A percentile compares a stretch with the other conserved stretches of the same genome.
Evolutionary conservation across 2,888 invertebrate species (phyloP).

Genomic region (Melanotus villosus): DNA sequence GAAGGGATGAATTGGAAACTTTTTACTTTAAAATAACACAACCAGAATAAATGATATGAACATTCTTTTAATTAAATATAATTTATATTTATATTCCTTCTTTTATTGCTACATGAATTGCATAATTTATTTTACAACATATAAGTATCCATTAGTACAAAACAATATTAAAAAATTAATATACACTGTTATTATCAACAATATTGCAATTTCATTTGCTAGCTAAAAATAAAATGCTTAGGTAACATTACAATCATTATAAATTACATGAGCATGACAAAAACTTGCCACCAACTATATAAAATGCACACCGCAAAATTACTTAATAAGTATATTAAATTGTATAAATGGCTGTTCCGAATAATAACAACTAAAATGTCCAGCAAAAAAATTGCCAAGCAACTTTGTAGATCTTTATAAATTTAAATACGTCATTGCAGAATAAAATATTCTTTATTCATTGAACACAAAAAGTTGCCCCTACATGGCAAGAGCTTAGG

Average conservation of each 20-base stretch:
- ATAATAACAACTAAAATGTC: background rate
- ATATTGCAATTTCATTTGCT: slow-evolving; percentile 29
- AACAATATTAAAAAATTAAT: slow-evolving; percentile 35
- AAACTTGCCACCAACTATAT: slow-evolving; percentile 12
- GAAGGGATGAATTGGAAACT: too few relatives aligned
- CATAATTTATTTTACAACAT: slow-evolving; percentile 27
- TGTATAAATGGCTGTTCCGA: background rate
- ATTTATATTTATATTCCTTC: too few relatives aligned
- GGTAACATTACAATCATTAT: slow-evolving; percentile 32
- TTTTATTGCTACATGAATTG: slow-evolving; percentile 26
- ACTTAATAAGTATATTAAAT: too few relatives aligned
- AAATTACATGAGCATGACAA: too few relatives aligned
- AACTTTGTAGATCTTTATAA: background rate
- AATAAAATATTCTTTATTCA: background rate
- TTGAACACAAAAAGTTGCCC: slow-evolving; percentile 9
- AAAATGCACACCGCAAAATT: too few relatives aligned
- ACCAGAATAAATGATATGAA: too few relatives aligned
- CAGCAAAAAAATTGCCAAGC: background rate
- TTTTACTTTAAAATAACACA: too few relatives aligned
- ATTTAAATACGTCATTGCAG: background rate
- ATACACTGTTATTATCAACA: slow-evolving; percentile 29
- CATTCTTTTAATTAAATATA: too few relatives aligned
- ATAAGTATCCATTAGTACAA: slow-evolving; percentile 33
- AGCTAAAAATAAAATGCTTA: slow-evolving; percentile 28
- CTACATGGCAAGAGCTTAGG: slow-evolving; percentile 29